Conservation (phyloP, 2,797 vertebrate species). For the Dendrocincla tyrannina region DNA sequence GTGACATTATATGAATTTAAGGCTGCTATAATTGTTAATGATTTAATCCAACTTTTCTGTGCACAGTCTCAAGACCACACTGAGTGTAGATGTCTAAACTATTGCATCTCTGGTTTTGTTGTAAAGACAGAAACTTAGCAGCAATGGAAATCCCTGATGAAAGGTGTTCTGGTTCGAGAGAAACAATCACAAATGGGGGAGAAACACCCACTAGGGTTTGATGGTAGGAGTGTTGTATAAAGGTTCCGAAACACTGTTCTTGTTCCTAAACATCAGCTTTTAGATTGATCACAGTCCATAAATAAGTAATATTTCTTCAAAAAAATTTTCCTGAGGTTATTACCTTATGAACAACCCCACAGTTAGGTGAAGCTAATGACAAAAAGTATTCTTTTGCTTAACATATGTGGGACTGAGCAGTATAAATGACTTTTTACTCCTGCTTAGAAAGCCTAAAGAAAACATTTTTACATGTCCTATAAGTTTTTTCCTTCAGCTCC, state of each 20-base stretch:
- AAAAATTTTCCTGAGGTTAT: not conserved
- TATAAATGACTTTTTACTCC: not conserved
- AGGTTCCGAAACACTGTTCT: not conserved
- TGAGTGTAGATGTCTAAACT: not conserved
- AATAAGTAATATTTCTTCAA: not conserved
- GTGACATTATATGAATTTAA: not conserved
- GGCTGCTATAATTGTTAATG: not conserved
- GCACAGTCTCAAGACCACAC: not conserved
- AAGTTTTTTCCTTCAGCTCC: not conserved
- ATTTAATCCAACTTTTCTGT: not conserved
- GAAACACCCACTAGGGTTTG: not conserved
- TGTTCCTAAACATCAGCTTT: not conserved
- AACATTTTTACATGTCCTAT: not conserved
- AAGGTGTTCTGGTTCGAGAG: not conserved
- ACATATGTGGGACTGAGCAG: not conserved
- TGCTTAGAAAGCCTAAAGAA: not conserved
- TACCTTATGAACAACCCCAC: not conserved
- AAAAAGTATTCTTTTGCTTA: not conserved
- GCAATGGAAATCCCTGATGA: not conserved
- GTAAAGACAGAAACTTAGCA: not conserved
- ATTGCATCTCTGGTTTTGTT: not conserved
- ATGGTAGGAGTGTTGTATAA: not conserved
- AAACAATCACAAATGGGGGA: not conserved
- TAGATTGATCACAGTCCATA: not conserved
- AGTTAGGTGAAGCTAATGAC: not conserved